Conservation (phyloP, 2,888 invertebrate genomes). For the Lymantria monacha region DNA sequence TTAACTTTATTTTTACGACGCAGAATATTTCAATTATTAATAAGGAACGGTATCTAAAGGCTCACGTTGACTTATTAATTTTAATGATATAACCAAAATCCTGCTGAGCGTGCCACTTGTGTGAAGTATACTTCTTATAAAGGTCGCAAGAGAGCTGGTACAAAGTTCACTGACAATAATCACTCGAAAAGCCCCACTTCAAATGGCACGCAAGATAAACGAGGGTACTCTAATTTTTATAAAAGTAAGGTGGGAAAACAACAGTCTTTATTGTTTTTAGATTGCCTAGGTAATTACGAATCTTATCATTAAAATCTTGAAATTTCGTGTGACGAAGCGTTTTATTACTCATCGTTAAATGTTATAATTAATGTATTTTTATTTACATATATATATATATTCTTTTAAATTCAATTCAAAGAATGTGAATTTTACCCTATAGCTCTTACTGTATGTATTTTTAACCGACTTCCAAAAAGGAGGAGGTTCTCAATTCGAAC, state of each 20-base stretch:
- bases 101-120: constrained; percentile 64
- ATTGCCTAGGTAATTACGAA: constrained; percentile 16
- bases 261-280: constrained; percentile 17
- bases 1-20: too few species aligned
- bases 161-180: constrained; percentile 69
- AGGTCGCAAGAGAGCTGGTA: constrained; percentile 57
- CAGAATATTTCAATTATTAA: neutral
- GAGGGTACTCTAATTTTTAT: constrained; percentile 56
- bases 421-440: too few species aligned
- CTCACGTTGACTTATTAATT: constrained; percentile 65
- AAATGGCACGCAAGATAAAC: constrained; percentile 71
- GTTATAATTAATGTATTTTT: too few species aligned
- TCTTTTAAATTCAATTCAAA: too few species aligned
- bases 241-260: constrained; percentile 38
- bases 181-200: constrained; percentile 64
- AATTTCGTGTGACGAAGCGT: too few species aligned
- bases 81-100: constrained; percentile 71
- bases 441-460: too few species aligned
- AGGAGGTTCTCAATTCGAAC: too few species aligned
- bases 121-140: constrained; percentile 65
- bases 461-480: too few species aligned
- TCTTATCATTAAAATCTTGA: too few species aligned
- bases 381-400: too few species aligned
- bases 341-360: too few species aligned
- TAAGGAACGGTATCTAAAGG: constrained; percentile 7